Evolutionary conservation across 2,797 vertebrate genomes (phyloP), one percentile per base, ranked within the genome.

Genomic region (Coracias cyanogaster): DNA sequence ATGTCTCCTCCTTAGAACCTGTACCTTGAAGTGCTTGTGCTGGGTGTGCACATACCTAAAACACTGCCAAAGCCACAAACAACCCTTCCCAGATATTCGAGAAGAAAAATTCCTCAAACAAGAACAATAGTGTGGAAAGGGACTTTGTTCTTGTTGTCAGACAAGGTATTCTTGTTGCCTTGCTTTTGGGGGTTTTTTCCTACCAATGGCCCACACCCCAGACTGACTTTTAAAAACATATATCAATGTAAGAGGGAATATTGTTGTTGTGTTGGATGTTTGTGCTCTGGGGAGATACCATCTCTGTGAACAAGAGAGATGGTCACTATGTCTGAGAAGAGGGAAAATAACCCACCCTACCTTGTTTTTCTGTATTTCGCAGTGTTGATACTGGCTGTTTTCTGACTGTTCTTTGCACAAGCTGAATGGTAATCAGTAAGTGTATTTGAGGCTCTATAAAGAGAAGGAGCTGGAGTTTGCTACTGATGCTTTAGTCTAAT

Each of bases 161-260:
- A 52, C 5, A 52, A 88, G 10, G 33, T 45, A 57, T 33, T 49
- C 15, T 22, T 33, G 39, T 52, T 52, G 21, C 29, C 41, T 57
- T 69, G 20, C 9, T 41, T 83, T 31, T 5, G 2, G 26, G 1
- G 0, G 0, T 0, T 61, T 85, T 73, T 17, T 2, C 17, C 15
- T 51, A 54, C 18, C 24, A n/a, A n/a, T 14, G n/a, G 4, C 10
- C 3, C 4, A 14, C 8, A 25, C 14, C 1, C 13, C 6, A 61
- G 28, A 29, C 15, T 43, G 21, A 49, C 19, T 35, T 90, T 64
- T 55, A 1, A 51, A 52, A 86, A 22, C 2, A 0, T 43, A 2
- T 39, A 1, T 67, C 4, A 31, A 0, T 10, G 4, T 28, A 33
- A 6, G 3, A 51, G 9, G 46, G 39, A 65, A 51, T 14, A 10